A percentile compares a stretch with the other conserved stretches of the same genome.
These are phyloP conservation scores for Trichonephila inaurata DNA, from an alignment of 1,140 invertebrate genomes.

Conservation along the genomic window DNA sequence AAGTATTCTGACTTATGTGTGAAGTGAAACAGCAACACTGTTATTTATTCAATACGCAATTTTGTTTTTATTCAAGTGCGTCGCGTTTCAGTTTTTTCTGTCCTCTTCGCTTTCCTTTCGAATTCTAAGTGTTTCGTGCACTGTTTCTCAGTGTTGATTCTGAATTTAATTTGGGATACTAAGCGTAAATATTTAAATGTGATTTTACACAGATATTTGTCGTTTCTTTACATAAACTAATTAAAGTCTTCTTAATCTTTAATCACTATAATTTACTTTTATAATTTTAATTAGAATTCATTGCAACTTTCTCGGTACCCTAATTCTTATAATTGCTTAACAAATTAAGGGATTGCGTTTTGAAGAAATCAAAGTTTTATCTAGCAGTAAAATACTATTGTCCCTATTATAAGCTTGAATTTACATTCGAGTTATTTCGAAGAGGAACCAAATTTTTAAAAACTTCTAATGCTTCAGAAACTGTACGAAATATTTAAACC, in stretches of 20 bases:
- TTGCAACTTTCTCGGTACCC: not conserved
- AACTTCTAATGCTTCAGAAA: too few relatives aligned
- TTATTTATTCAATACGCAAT: not conserved
- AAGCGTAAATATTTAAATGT: constrained; percentile 34
- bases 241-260: not conserved
- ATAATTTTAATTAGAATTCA: not conserved
- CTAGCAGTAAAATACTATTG: too few relatives aligned
- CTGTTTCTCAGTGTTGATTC: not conserved
- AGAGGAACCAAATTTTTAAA: too few relatives aligned
- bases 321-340: not conserved
- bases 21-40: constrained; percentile 41
- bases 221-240: not conserved
- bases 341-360: too few relatives aligned
- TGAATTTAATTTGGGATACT: not conserved
- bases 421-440: too few relatives aligned
- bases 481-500: too few relatives aligned
- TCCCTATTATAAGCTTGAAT: too few relatives aligned
- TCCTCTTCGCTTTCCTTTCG: not conserved
- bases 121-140: not conserved
- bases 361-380: too few relatives aligned
- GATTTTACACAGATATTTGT: not conserved
- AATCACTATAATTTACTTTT: not conserved
- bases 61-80: constrained; percentile 18
- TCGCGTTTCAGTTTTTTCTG: not conserved
- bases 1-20: constrained; percentile 27